These are phyloP conservation scores for Toxotes chatareus DNA, from an alignment of 2,113 vertebrate genomes.

Conservation along the genomic window DNA sequence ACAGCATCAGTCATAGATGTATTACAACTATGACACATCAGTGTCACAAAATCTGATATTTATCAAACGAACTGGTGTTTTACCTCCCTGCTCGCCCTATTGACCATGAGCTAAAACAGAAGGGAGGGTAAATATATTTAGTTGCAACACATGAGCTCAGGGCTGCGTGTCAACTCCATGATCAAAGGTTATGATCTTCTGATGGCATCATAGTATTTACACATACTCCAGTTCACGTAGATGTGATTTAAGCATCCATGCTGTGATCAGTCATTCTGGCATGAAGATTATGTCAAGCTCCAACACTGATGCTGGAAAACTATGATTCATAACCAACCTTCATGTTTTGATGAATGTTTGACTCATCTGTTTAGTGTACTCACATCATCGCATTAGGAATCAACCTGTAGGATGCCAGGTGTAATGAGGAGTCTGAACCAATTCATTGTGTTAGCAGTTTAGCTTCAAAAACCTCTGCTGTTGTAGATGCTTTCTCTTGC, in stretches of 20 bases:
- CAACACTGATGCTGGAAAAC: not conserved
- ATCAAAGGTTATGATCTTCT: not conserved
- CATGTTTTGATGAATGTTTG: constrained; percentile 1
- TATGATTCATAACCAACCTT: not conserved
- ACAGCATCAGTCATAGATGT: not conserved
- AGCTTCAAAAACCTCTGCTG: too few species aligned
- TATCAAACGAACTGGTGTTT: not conserved
- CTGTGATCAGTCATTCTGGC: constrained; percentile 1
- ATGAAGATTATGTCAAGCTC: not conserved
- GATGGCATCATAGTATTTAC: not conserved
- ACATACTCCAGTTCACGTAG: not conserved
- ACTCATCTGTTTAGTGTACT: not conserved
- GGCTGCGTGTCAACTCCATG: not conserved
- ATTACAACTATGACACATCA: not conserved
- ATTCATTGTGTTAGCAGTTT: too few species aligned
- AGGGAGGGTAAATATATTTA: not conserved
- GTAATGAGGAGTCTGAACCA: too few species aligned
- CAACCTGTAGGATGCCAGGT: too few species aligned
- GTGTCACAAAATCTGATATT: not conserved
- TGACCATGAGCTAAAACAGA: not conserved
- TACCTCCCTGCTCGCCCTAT: not conserved
- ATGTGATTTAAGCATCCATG: not conserved
- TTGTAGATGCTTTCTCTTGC: not conserved
- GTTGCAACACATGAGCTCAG: not conserved
- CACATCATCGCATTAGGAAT: not conserved